Percentiles rank a stretch among this genome's conserved stretches.
Evolutionary conservation across 1,140 invertebrate genomes (phyloP).

Genomic region (Contarinia nasturtii): DNA sequence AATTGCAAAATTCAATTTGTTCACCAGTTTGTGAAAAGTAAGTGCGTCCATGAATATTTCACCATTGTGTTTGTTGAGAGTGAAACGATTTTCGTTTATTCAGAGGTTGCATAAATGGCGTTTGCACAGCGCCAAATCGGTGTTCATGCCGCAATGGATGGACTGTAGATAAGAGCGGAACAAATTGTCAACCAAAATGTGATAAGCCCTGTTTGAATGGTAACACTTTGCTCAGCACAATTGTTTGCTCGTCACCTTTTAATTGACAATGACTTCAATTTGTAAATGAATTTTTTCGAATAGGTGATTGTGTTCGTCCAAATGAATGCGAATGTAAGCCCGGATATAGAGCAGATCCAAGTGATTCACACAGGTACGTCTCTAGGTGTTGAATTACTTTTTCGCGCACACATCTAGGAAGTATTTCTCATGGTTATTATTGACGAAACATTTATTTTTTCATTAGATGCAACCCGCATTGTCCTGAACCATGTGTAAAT

Average conservation of each 20-base stretch:
- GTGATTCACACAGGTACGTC: conserved; percentile 21
- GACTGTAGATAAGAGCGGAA: conserved; percentile 14
- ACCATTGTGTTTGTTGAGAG: neutral
- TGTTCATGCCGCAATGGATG: conserved; percentile 27
- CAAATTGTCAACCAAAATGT: conserved; percentile 26
- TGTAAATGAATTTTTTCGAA: too few relatives aligned
- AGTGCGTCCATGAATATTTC: neutral
- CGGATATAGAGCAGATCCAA: conserved; percentile 25
- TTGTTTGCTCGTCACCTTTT: too few relatives aligned
- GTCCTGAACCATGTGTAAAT: conserved; percentile 37
- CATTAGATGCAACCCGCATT: conserved; percentile 29
- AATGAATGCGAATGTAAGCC: conserved; percentile 29
- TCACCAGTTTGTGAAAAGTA: conserved; percentile 26
- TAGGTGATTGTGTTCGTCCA: conserved; percentile 22
- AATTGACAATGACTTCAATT: too few relatives aligned
- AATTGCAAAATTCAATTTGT: conserved; percentile 25
- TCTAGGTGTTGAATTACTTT: conserved; percentile 1
- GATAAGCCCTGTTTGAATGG: conserved; percentile 30
- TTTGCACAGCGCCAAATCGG: conserved; percentile 29
- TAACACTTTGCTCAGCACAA: too few relatives aligned
- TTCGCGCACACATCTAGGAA: too few relatives aligned
- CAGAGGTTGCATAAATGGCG: conserved; percentile 28
- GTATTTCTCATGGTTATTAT: too few relatives aligned
- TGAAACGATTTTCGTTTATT: conserved; percentile 6
- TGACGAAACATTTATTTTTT: conserved; percentile 5